Base-by-base conservation (phyloP, 1,140 invertebrate species). In the Oryctes rhinoceros region DNA sequence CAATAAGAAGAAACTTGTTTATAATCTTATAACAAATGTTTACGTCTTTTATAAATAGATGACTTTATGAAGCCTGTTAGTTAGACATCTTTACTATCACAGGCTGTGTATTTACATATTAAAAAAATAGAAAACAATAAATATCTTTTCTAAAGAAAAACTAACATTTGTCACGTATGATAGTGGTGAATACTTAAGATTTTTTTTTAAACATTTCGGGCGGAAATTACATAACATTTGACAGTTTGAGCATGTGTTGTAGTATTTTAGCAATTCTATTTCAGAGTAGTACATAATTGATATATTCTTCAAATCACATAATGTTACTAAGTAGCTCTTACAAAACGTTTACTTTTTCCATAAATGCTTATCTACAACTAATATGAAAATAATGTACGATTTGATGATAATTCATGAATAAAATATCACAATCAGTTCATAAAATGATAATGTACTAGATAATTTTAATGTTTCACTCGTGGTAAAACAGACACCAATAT, bases 1-100 rank as follows among this genome's bases (percentile, higher is more conserved):
- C 11, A 59, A 59, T 59, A 59, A 0, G 13, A 18, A 18, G 53
- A 59, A 18, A 18, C n/a, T 59, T 59, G 39, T 59, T n/a, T 59
- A 18, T 59, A 18, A n/a, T n/a, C 53, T 59, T 59, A 71, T 71
- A 71, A 71, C 13, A 71, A 71, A 71, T 71, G 35, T 30, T 15
- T 71, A 53, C n/a, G 65, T 71, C 65, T 71, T 71, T 71, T 71
- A 71, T 71, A 71, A 71, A 71, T 71, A 71, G 24, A 71, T 71
- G 65, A 71, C 65, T 71, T 71, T 71, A 71, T 71, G 37, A 71
- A 71, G 35, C 65, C 65, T 71, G 65, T 71, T 71, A 15, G 15
- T 24, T 71, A 71, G 65, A 24, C 9, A 37, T 71, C 20, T 13
- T 35, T 71, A 13, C 35, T 71, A 37, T 37, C 65, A 71, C 65